A percentile compares a stretch with the other conserved stretches of the same genome.
Conservation (phyloP, 2,888 invertebrate genomes). For the Phymatocera aterrima region DNA sequence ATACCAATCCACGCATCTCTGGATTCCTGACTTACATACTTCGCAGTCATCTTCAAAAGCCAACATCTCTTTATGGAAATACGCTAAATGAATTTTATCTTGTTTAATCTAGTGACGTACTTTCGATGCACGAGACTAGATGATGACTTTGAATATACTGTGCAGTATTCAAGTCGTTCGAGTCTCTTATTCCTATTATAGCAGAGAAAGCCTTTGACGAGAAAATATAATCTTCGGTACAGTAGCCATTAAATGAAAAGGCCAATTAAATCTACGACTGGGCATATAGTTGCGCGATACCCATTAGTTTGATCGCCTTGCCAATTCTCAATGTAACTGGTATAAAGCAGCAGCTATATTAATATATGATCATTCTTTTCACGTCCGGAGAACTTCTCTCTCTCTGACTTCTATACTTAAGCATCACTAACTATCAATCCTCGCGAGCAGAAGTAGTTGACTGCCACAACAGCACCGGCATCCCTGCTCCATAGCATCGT, state of each 20-base stretch:
- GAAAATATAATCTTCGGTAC: neutral
- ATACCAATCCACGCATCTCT: neutral
- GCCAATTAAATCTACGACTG: slow-evolving; percentile 39
- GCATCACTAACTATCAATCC: too few species aligned
- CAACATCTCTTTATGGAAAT: neutral
- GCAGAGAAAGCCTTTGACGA: neutral
- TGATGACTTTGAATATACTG: too few species aligned
- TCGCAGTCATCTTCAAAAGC: slow-evolving; percentile 20
- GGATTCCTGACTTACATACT: slow-evolving; percentile 7
- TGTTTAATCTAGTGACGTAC: too few species aligned
- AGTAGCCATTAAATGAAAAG: slow-evolving; percentile 28
- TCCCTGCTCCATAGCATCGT: too few species aligned
- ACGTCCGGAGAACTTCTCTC: neutral
- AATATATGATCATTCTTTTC: neutral
- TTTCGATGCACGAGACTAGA: too few species aligned
- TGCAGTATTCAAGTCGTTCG: too few species aligned
- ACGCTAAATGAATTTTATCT: too few species aligned
- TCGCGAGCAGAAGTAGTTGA: too few species aligned
- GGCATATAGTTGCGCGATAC: slow-evolving; percentile 7
- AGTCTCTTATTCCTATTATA: neutral
- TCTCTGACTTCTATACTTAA: neutral
- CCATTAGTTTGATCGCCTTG: slow-evolving; percentile 31
- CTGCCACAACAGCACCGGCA: too few species aligned
- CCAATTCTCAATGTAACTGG: neutral
- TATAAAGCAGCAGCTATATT: slow-evolving; percentile 1